Base-by-base conservation (phyloP, 2,888 invertebrate genomes). In the Urechis unicinctus region DNA sequence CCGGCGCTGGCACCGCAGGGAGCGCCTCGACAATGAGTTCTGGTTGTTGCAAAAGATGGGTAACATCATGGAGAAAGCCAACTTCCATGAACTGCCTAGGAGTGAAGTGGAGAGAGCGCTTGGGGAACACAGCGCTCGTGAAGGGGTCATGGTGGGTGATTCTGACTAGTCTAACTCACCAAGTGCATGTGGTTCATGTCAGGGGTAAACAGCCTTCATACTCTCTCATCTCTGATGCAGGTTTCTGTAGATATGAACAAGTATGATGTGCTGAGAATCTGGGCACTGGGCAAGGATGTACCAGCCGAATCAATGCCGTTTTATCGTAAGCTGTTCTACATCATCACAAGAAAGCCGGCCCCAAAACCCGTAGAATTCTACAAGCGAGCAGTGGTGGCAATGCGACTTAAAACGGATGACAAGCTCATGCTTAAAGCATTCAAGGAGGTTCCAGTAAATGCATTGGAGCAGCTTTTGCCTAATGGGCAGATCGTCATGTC, bases 371-470 rank as follows among this genome's bases (percentile, higher is more conserved):
- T 59, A 29, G 64, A 68, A 46, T 73, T 68, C 57, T 77, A 73
- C 68, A 75, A 75, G 57, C 64, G 76, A 51, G 71, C 77, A 3
- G 69, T 77, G 24, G 67, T 74, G 3, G 75, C 75, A 9, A 63
- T 74, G 3, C 61, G 77, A 9, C 63, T 73, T 42, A 75, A 74
- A 62, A 67, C 65, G 42, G 74, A 76, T 53, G 68, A 71, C 51
- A 74, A 73, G 62, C 71, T 77, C n/a, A 62, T 69, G 48, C 61
- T 77, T 43, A 77, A 77, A 61, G 68, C 69, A 17, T 77, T 75
- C 60, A 76, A 75, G 62, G 75, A 77, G 58, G 68, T 77, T 25
- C 75, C 74, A 2, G 64, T 68, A 4, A 65, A 67, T 51, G 64
- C 66, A 6, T 60, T 75, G 41, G 73, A 74, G 58, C 71, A 72